phyloP scores from a whole-genome alignment of 1,140 invertebrate genomes.

The Pogonomyrmex californicus region DNA sequence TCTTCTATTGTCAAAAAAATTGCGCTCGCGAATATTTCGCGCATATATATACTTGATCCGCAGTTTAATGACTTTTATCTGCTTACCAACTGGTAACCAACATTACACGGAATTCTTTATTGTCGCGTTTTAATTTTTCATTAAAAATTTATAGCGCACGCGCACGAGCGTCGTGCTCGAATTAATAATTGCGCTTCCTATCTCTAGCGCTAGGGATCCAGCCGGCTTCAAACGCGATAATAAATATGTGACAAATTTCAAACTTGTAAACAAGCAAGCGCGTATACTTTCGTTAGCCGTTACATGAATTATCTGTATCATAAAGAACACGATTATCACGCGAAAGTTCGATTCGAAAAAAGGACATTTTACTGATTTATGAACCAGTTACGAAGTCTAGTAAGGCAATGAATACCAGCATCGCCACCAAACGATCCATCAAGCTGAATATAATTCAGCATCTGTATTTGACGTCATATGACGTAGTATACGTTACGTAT shows the following conservation, averaged over 20 bases:
- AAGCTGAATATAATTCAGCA: conserved; percentile 52
- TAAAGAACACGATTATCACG: conserved; percentile 4
- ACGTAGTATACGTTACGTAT: conserved; percentile 47
- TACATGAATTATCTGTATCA: not conserved
- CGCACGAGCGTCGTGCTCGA: not conserved
- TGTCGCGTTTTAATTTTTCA: not conserved
- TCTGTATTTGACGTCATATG: conserved; percentile 33
- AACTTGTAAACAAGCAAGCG: not conserved
- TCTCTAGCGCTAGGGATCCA: not conserved
- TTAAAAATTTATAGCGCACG: not conserved
- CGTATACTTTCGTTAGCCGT: not conserved
- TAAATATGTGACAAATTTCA: conserved; percentile 2
- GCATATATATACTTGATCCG: not conserved
- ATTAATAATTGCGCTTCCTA: not conserved
- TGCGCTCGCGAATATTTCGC: not conserved
- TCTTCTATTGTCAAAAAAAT: conserved; percentile 30
- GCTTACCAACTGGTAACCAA: not conserved
- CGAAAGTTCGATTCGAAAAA: not conserved
- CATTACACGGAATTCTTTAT: not conserved
- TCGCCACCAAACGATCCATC: conserved; percentile 39
- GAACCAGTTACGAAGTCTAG: not conserved
- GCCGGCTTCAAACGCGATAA: not conserved
- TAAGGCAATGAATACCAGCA: conserved; percentile 45
- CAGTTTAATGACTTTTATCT: conserved; percentile 1
- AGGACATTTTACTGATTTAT: conserved; percentile 46